These are phyloP conservation scores for Drosophila mayaguana DNA, from an alignment of 2,888 invertebrate genomes.

Conservation along the genomic window DNA sequence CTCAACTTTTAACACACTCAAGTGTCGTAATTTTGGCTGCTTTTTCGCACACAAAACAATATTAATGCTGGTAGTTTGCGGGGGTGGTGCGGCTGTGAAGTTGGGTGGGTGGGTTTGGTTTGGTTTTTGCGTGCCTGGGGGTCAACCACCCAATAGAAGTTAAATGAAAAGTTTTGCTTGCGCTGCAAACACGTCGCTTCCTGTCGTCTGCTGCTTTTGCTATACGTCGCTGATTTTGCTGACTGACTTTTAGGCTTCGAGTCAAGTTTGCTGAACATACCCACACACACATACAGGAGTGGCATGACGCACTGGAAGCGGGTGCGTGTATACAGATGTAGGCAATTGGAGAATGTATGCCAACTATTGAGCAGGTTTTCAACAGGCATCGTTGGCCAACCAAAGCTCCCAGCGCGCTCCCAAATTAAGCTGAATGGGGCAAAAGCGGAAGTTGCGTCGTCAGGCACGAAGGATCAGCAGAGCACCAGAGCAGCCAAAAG, in stretches of 20 bases:
- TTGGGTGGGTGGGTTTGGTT: constrained; percentile 9
- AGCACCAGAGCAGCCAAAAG: constrained; percentile 30
- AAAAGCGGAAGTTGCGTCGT: constrained; percentile 76
- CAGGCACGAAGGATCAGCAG: constrained; percentile 60
- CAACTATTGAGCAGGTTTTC: constrained; percentile 74
- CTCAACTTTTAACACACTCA: constrained; percentile 82
- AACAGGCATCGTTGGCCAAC: constrained; percentile 63
- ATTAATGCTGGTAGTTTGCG: constrained; percentile 78
- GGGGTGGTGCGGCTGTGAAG: background rate
- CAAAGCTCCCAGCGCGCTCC: constrained; percentile 52
- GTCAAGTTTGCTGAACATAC: constrained; percentile 60
- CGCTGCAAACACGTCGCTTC: constrained; percentile 81
- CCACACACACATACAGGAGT: constrained; percentile 6
- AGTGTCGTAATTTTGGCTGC: constrained; percentile 82
- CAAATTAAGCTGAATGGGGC: constrained; percentile 72
- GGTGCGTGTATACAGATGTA: constrained; percentile 62
- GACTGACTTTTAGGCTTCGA: constrained; percentile 78
- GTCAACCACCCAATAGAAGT: constrained; percentile 64
- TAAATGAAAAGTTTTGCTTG: constrained; percentile 82
- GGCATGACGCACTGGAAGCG: constrained; percentile 19
- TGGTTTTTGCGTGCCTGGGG: constrained; percentile 29
- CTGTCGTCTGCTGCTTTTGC: constrained; percentile 73
- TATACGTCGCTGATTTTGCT: constrained; percentile 79
- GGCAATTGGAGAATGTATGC: constrained; percentile 47
- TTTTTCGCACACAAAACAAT: constrained; percentile 82